Evolutionary conservation across 2,888 invertebrate species (phyloP), one percentile per base, ranked within the genome.

Genomic region (Eugnorisma glareosa): DNA sequence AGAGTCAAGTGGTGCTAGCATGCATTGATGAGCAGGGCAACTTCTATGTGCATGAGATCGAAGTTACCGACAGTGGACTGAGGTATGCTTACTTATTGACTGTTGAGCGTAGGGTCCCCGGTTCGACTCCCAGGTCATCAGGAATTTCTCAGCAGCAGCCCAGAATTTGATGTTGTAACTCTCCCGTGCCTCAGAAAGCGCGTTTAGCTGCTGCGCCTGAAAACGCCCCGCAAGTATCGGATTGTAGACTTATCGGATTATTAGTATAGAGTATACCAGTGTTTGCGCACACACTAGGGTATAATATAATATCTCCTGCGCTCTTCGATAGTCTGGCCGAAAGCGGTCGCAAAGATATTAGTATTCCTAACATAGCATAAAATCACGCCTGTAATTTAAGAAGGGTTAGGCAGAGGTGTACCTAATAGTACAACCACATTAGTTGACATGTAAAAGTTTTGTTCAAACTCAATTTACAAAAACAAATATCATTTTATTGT

Each of bases 21-120:
- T 98, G 98, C 88, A 98, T 99, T 71, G 99, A 99, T 94, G 98
- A 98, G 89, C 97, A 97, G 87, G 99, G 99, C 66, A 98, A 98
- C 91, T 97, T 99, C 83, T 98, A 98, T 93, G 98, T 99, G 72
- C 98, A 98, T 92, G 97, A 98, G 89, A 98, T 99, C 88, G 97
- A 98, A 91, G 97, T 97, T 83, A 95, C 96, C 75, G 96, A 97
- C 78, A 95, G 97, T 80, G 96, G 95, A 68, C 93, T 98, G 48
- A 95, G 97, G 96, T 98, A 97, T 92, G 95, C 18, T 40, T 40
- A 15, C 40, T n/a, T 40, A 10, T 35, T 61, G 4, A 15, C 2
- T 40, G 37, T 7, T 59, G 8, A 31, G 57, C 7, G 57, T 54
- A 54, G 54, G n/a, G 13, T 15, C 28, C 15, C 7, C 3, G 11